Percentiles rank a stretch among this genome's conserved stretches.
These are phyloP conservation scores for Brachionus manjavacas DNA, from an alignment of 1,140 invertebrate genomes.

Conservation along the genomic window DNA sequence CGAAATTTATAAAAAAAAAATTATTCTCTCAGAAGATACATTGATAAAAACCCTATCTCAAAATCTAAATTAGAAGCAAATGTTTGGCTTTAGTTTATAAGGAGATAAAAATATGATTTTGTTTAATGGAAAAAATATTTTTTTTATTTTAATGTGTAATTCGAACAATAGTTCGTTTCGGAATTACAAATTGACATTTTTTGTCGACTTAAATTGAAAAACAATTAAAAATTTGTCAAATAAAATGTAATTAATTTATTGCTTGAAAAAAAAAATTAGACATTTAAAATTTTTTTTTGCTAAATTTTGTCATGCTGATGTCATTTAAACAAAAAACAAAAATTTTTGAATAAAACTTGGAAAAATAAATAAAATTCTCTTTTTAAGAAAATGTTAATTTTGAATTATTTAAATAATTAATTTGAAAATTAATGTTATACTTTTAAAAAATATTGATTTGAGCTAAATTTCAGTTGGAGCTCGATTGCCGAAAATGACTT, in stretches of 20 bases:
- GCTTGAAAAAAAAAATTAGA: not conserved
- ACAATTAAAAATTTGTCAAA: slow-evolving; percentile 62
- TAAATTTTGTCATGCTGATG: too few relatives aligned
- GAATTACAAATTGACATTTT: slow-evolving; percentile 17
- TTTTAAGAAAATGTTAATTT: not conserved
- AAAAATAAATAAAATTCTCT: not conserved
- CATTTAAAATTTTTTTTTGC: not conserved
- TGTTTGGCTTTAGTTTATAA: not conserved
- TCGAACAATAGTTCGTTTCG: not conserved
- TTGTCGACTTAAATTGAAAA: not conserved
- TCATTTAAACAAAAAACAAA: not conserved
- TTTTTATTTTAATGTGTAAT: not conserved
- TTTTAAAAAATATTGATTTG: too few relatives aligned
- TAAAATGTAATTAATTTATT: not conserved
- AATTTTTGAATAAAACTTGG: not conserved
- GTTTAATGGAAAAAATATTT: not conserved
- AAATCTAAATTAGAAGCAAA: slow-evolving; percentile 22
- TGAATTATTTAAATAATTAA: not conserved
- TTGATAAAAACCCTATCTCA: not conserved
- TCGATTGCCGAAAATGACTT: not conserved
- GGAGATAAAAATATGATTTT: not conserved
- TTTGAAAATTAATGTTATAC: not conserved
- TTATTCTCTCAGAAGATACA: not conserved
- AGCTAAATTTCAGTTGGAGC: not conserved
- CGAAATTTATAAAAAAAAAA: not conserved